Percentiles rank a stretch among this genome's conserved stretches.
Conservation (phyloP, 2,888 invertebrate species). For the Drosophila paramelanica region DNA sequence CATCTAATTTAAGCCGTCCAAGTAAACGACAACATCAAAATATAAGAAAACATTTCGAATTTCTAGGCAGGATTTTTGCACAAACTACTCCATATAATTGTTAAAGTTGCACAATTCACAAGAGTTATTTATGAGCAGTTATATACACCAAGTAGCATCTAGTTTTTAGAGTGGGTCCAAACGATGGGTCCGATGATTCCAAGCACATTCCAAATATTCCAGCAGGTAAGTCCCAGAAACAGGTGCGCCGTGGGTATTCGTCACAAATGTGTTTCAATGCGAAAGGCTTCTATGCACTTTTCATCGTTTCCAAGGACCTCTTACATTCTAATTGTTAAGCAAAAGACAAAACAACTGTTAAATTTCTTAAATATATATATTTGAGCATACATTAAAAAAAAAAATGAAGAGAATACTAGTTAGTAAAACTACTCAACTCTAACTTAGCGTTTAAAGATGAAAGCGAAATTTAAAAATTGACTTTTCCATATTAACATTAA, state of each 20-base stretch:
- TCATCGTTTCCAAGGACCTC: constrained; percentile 53
- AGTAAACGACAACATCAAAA: constrained; percentile 48
- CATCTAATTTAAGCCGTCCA: constrained; percentile 74
- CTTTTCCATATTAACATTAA: constrained; percentile 70
- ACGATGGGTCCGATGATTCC: constrained; percentile 41
- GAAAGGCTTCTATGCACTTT: constrained; percentile 38
- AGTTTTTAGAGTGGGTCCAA: constrained; percentile 65
- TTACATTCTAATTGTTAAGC: constrained; percentile 54
- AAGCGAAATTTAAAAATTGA: constrained; percentile 41
- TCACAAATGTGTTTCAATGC: constrained; percentile 61
- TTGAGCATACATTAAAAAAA: constrained; percentile 61
- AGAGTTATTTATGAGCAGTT: constrained; percentile 46
- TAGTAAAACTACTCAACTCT: constrained; percentile 63
- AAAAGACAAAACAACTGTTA: constrained; percentile 45
- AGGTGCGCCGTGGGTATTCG: constrained; percentile 38
- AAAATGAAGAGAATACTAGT: constrained; percentile 46
- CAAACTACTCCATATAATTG: constrained; percentile 50
- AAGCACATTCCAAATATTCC: constrained; percentile 56
- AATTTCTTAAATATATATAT: constrained; percentile 59
- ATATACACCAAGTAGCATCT: constrained; percentile 47
- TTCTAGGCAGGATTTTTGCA: constrained; percentile 71
- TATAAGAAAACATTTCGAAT: constrained; percentile 66
- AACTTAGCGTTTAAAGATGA: constrained; percentile 49
- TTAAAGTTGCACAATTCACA: constrained; percentile 48
- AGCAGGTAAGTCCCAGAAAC: constrained; percentile 22